Conservation (phyloP, 2,797 vertebrate genomes). For the Adelosebastes latens region DNA sequence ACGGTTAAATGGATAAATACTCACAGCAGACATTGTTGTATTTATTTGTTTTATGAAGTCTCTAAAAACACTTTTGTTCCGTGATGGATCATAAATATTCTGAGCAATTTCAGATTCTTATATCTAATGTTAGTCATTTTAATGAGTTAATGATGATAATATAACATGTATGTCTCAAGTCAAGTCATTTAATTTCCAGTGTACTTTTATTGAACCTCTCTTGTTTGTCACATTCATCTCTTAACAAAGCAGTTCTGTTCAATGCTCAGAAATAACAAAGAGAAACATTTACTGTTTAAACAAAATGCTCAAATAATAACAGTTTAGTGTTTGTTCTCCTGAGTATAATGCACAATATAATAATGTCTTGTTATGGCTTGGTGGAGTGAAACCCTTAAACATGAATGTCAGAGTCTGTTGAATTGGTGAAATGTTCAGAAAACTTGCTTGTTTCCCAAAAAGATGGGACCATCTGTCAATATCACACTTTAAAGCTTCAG, state of each 20-base stretch:
- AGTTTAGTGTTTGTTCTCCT: slow-evolving; percentile 27
- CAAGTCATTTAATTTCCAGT: not conserved
- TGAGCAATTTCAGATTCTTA: too few relatives aligned
- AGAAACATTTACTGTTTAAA: not conserved
- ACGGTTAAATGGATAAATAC: too few relatives aligned
- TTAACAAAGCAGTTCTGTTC: not conserved
- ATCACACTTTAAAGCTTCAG: too few relatives aligned
- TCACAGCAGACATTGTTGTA: too few relatives aligned
- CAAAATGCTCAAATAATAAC: not conserved
- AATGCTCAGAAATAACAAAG: slow-evolving; percentile 8
- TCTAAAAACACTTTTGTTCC: too few relatives aligned
- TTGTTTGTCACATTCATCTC: not conserved
- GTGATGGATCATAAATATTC: too few relatives aligned
- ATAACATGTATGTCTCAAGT: not conserved
- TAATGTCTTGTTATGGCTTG: not conserved
- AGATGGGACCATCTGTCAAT: not conserved
- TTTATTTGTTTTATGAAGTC: too few relatives aligned
- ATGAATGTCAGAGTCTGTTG: not conserved
- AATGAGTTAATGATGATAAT: too few relatives aligned
- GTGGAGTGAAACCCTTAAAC: not conserved
- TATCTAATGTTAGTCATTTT: too few relatives aligned
- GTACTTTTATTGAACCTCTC: slow-evolving; percentile 25
- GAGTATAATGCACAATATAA: slow-evolving; percentile 46
- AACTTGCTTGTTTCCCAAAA: not conserved
- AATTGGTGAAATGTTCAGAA: not conserved